A percentile compares a stretch with the other conserved stretches of the same genome.
phyloP scores from a whole-genome alignment of 2,113 vertebrate genomes.

The Barnardius zonarius region DNA sequence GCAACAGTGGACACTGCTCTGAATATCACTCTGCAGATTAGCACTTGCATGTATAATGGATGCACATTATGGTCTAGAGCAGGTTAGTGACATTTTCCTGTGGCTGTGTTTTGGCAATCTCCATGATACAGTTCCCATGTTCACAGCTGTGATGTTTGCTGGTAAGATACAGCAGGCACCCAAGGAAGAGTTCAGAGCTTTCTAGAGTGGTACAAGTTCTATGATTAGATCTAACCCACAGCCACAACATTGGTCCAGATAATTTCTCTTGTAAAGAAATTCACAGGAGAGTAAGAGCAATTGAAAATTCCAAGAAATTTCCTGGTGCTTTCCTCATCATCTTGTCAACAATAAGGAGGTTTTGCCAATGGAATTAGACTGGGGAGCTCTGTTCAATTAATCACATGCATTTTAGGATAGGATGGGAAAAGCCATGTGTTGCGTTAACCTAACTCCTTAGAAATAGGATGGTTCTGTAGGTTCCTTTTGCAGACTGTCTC shows the following conservation, averaged over 20 bases:
- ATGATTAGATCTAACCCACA: not conserved
- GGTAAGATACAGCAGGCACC: not conserved
- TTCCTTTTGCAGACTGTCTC: not conserved
- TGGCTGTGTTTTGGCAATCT: not conserved
- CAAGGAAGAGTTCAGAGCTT: not conserved
- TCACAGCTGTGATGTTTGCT: not conserved
- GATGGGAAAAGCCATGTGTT: not conserved
- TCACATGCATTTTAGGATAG: not conserved
- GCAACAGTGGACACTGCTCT: not conserved
- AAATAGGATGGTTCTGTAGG: not conserved
- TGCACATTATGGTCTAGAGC: not conserved
- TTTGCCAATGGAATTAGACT: not conserved
- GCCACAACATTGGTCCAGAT: not conserved
- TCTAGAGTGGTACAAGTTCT: not conserved
- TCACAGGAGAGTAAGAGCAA: not conserved
- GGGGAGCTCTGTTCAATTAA: not conserved
- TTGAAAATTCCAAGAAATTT: not conserved
- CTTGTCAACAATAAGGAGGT: not conserved
- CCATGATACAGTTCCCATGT: fast-evolving
- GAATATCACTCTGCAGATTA: not conserved
- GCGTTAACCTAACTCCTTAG: not conserved
- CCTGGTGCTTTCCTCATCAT: not conserved
- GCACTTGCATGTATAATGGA: not conserved
- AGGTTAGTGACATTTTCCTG: not conserved
- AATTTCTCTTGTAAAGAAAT: not conserved